A percentile compares a stretch with the other conserved stretches of the same genome.
phyloP scores from a whole-genome alignment of 1,140 invertebrate genomes.

The Paramacrobiotus metropolitanus region DNA sequence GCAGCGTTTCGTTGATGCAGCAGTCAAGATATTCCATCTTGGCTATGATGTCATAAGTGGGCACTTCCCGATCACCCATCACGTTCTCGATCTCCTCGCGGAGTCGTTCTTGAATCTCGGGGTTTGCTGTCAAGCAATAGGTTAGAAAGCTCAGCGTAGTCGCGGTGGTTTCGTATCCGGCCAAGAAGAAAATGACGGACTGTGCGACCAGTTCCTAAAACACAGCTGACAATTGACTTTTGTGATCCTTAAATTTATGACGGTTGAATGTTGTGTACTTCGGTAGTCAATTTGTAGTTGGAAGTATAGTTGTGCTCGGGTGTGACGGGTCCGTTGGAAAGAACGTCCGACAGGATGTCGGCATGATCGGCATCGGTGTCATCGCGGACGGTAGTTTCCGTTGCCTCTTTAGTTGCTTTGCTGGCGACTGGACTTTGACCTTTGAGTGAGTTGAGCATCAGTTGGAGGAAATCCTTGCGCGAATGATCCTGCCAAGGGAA shows the following conservation, averaged over 20 bases:
- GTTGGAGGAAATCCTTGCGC: neutral
- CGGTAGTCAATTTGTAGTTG: neutral
- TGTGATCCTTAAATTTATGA: no score
- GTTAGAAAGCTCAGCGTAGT: conserved; percentile 20
- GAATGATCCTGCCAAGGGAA: neutral
- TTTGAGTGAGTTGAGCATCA: neutral
- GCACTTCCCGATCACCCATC: conserved; percentile 9
- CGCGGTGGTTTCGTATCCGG: conserved; percentile 27
- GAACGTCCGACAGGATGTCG: neutral
- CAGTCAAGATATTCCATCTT: conserved; percentile 22
- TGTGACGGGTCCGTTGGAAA: no score
- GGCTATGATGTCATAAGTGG: conserved; percentile 15
- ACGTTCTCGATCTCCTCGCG: conserved; percentile 18
- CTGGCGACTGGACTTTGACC: neutral
- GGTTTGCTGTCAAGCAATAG: conserved; percentile 22
- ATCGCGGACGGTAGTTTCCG: neutral
- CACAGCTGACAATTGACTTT: no score
- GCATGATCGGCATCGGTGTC: neutral
- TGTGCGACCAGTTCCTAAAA: conserved; percentile 20
- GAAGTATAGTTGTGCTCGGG: neutral
- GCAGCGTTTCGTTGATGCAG: conserved; percentile 21
- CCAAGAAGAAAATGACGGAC: conserved; percentile 22
- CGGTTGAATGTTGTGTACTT: no score
- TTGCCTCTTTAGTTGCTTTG: neutral
- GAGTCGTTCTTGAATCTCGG: conserved; percentile 23